These are phyloP conservation scores for Drosophila bunnanda DNA, from an alignment of 2,888 invertebrate genomes.

Conservation along the genomic window DNA sequence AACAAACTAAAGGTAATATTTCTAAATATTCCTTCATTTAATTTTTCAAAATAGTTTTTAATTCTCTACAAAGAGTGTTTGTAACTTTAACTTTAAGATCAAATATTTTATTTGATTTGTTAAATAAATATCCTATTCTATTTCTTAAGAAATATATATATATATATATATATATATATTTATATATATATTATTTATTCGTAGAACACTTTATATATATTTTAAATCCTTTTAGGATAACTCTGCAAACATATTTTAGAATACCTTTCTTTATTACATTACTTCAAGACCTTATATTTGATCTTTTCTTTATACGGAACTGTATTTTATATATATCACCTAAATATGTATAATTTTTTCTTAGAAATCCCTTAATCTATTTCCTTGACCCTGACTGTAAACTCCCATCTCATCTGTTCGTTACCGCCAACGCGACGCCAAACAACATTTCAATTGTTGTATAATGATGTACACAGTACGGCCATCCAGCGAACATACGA, in stretches of 20 bases:
- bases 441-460: constrained; percentile 81
- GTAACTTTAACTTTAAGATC: no score
- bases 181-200: no score
- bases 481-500: constrained; percentile 60
- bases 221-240: no score
- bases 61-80: no score
- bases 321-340: background rate
- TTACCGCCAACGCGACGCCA: constrained; percentile 70
- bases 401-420: constrained; percentile 58
- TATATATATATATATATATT: no score
- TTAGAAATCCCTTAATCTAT: background rate
- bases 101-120: no score
- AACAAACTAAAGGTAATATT: background rate
- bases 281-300: background rate
- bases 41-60: background rate
- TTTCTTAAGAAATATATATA: no score
- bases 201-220: no score
- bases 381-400: constrained; percentile 24
- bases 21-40: background rate
- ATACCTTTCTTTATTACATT: no score
- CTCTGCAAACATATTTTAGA: background rate
- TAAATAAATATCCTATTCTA: background rate
- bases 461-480: constrained; percentile 79
- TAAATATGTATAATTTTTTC: background rate
- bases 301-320: background rate